Conservation (phyloP, 53 echinoderm and acorn worm species). For the Apostichopus leukothele region DNA sequence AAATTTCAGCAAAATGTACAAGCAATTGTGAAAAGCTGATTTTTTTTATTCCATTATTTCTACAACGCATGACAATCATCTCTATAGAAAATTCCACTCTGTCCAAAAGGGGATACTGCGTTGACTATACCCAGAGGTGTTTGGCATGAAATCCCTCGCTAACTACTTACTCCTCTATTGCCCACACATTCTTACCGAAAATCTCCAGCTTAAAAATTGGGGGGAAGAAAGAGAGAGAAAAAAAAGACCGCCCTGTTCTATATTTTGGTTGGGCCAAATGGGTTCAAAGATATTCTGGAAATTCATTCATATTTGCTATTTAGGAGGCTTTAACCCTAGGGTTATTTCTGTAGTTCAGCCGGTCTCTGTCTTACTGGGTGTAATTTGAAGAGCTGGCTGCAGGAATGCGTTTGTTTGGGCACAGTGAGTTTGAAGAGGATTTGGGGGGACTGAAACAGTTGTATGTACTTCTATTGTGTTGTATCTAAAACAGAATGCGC, state of each 20-base stretch:
- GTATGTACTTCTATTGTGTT: slow-evolving; percentile 29
- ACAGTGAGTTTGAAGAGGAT: slow-evolving; percentile 19
- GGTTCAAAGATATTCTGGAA: slow-evolving; percentile 46
- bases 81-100: neutral
- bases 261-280: slow-evolving; percentile 36
- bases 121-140: neutral
- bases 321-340: slow-evolving; percentile 36
- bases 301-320: slow-evolving; percentile 45
- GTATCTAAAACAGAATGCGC: slow-evolving; percentile 33
- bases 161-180: neutral
- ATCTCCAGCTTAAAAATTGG: neutral
- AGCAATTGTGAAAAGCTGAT: no score
- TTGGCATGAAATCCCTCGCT: no score
- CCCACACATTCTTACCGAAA: neutral
- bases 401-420: slow-evolving; percentile 14
- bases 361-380: neutral
- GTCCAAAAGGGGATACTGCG: neutral
- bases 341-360: slow-evolving; percentile 35
- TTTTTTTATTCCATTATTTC: no score
- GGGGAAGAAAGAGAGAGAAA: slow-evolving; percentile 1
- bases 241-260: slow-evolving; percentile 14
- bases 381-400: slow-evolving; percentile 38
- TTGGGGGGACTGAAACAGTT: slow-evolving; percentile 41
- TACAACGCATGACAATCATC: no score
- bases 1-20: no score